Conservation (phyloP, 2,888 invertebrate species). For the Hipparchia semele region DNA sequence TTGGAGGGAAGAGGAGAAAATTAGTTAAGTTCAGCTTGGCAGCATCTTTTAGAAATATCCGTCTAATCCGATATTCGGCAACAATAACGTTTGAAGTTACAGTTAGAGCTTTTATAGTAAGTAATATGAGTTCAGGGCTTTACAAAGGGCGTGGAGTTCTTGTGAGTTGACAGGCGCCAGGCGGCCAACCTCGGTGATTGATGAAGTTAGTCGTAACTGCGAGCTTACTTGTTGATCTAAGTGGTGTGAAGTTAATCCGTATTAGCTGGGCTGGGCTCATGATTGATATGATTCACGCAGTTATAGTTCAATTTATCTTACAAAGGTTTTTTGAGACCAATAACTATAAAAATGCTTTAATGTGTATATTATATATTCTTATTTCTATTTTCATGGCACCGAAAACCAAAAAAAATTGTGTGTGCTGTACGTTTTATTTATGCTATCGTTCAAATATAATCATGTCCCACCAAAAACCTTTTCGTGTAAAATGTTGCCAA, state of each 20-base stretch:
- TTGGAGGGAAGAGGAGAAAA: no score
- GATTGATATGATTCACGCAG: background rate
- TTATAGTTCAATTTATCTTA: background rate
- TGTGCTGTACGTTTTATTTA: no score
- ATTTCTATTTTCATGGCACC: no score
- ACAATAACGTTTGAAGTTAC: background rate
- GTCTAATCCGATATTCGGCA: background rate
- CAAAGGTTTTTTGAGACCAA: background rate
- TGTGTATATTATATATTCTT: no score
- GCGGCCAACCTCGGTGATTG: slow-evolving; percentile 45
- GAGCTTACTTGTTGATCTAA: slow-evolving; percentile 58
- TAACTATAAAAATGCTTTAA: no score
- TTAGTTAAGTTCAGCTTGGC: background rate
- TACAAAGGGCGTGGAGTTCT: slow-evolving; percentile 40
- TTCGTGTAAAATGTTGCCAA: no score
- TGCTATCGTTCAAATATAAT: no score
- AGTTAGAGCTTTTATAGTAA: background rate
- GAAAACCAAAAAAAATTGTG: no score
- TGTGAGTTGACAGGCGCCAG: slow-evolving; percentile 47
- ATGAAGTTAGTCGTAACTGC: slow-evolving; percentile 48
- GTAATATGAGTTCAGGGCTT: slow-evolving; percentile 6
- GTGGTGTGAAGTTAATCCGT: slow-evolving; percentile 20
- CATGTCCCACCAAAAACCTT: no score
- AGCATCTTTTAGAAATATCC: no score
- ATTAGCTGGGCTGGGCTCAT: slow-evolving; percentile 22